Evolutionary conservation across 2,113 vertebrate species (phyloP), one percentile per base, ranked within the genome.

Genomic region (Ceratotherium simum): DNA sequence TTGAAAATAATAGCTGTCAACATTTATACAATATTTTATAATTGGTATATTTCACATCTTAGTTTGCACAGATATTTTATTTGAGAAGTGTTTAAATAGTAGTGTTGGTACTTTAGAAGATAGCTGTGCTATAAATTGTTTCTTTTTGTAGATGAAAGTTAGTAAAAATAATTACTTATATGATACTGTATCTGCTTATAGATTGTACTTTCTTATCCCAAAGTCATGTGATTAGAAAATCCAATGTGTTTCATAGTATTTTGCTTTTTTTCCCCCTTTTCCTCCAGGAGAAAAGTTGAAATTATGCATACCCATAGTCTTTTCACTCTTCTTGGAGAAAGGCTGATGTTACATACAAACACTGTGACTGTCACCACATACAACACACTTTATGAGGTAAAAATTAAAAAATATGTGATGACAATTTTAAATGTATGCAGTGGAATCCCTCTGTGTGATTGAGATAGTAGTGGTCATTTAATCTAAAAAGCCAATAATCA

Each of bases 241-340:
- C 36, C 56, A 51, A 0, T 83, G 46, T 89, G 6, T 75, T 91
- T 97, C 13, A 69, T 73, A 33, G 8, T 13, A 6, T 96, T 82
- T 96, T 29, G 8, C 96, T 78, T 97, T 27, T 96, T 96, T 20
- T 10, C n/a, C 51, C 51, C 16, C n/a, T 76, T 76, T 70, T 73
- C 92, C 56, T 97, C 7, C 97, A 99, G 99, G 98, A 99, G 99
- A 95, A 99, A 99, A 98, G 99, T 99, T 97, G 99, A 99, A 99
- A 99, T 99, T 97, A 99, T 99, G 99, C 99, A 99, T 96, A 99
- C 99, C 70, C 99, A 99, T 98, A 99, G 99, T 97, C 99, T 99
- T 85, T 99, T 99, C 97, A 99, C 99, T 36, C 99, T 99, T 67
- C 99, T 99, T 84, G 99, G 99, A 92, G 99, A 99, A 97, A 99